A percentile compares a stretch with the other conserved stretches of the same genome.
Evolutionary conservation across 1,140 invertebrate species (phyloP).

Genomic region (Pinna nobilis): DNA sequence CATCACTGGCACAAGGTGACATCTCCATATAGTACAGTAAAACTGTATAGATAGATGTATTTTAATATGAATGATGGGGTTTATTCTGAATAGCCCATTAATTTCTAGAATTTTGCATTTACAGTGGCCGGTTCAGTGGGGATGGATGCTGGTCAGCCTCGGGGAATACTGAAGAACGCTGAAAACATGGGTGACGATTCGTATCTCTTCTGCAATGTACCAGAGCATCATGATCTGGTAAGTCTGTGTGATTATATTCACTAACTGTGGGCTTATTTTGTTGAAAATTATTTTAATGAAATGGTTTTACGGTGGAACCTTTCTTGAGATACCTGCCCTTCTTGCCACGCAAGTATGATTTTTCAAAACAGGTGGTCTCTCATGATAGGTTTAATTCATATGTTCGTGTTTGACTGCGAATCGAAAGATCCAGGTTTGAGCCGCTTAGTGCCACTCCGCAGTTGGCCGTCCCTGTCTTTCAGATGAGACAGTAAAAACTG

Average conservation of each 20-base stretch:
- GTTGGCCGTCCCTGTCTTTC: too few species aligned
- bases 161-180: slow-evolving; percentile 61
- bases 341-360: too few species aligned
- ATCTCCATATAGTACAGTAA: too few species aligned
- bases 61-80: not conserved
- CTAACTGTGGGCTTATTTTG: not conserved
- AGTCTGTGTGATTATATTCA: slow-evolving; percentile 24
- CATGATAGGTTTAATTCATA: too few species aligned
- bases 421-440: not conserved
- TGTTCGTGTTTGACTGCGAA: not conserved
- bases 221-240: slow-evolving; percentile 73
- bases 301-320: too few species aligned
- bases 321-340: too few species aligned
- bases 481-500: too few species aligned
- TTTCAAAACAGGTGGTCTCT: too few species aligned
- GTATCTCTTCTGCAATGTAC: slow-evolving; percentile 72
- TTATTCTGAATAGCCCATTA: not conserved
- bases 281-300: not conserved
- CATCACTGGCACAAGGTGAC: too few species aligned
- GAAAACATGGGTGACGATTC: slow-evolving; percentile 51
- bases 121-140: slow-evolving; percentile 45
- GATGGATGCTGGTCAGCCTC: slow-evolving; percentile 47
- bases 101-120: slow-evolving; percentile 14
- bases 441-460: too few species aligned
- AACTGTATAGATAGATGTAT: too few species aligned